These are phyloP conservation scores for Toxotes chatareus DNA, from an alignment of 2,113 vertebrate genomes.

Conservation along the genomic window DNA sequence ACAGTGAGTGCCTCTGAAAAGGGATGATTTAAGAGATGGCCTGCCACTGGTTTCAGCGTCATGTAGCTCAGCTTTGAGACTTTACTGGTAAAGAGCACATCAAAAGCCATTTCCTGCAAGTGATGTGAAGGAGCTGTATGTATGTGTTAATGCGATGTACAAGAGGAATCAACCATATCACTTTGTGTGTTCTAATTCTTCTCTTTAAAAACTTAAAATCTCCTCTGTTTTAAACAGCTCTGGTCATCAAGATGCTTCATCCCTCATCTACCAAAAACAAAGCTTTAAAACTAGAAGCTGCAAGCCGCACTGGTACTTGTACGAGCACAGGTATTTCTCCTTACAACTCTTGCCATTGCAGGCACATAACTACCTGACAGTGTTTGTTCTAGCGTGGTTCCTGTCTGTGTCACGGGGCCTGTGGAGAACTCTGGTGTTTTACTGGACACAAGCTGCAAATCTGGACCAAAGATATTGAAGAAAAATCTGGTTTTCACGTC, in stretches of 20 bases:
- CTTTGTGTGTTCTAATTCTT: slow-evolving; percentile 1
- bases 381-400: slow-evolving; percentile 10
- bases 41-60: slow-evolving; percentile 57
- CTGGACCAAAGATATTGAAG: not conserved
- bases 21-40: slow-evolving; percentile 79
- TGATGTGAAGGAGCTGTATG: slow-evolving; percentile 25
- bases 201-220: not conserved
- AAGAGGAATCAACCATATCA: slow-evolving; percentile 9
- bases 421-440: not conserved
- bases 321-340: not conserved
- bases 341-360: not conserved
- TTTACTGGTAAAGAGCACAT: slow-evolving; percentile 59
- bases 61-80: slow-evolving; percentile 44
- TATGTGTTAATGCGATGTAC: slow-evolving; percentile 8
- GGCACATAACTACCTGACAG: slow-evolving; percentile 17
- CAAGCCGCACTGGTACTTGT: not conserved
- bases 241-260: not conserved
- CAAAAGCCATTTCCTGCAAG: slow-evolving; percentile 50
- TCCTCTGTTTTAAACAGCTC: not conserved
- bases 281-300: not conserved
- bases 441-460: not conserved
- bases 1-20: slow-evolving; percentile 81
- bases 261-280: not conserved
- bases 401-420: not conserved
- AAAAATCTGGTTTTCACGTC: not conserved